Base-by-base conservation (phyloP, 2,113 vertebrate genomes). In the Callorhinus ursinus region DNA sequence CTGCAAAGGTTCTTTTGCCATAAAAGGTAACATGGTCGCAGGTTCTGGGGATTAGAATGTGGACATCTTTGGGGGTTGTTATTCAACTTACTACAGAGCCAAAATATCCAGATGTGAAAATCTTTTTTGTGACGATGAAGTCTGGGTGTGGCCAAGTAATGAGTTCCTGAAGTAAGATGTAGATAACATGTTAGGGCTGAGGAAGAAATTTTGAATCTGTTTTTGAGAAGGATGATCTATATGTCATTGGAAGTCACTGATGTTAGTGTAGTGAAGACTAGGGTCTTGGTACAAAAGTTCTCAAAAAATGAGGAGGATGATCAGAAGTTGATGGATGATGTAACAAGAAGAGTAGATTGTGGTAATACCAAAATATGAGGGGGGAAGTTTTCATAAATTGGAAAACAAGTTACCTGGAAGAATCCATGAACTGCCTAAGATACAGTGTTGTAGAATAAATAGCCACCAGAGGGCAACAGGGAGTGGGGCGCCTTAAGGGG, bases 381-480 rank as follows among this genome's bases (percentile, higher is more conserved):
- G 63, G 74, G 13, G 71, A 65, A 1, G 88, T 88, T 69, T 90
- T 59, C 21, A 4, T 61, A 31, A 74, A 26, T 33, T 92, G 19
- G 11, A 51, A 79, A 90, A 86, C 7, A 9, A 77, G 26, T 61
- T 59, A n/a, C 15, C 3, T 16, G 28, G 71, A 95, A 88, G 76
- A 72, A 19, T 28, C 31, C n/a, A 4, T 2, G 4, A 71, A 3
- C 4, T n/a, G 21, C 26, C 31, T 77, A 28, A 39, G 61, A 42
- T 2, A 4, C 22, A 31, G 72, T 13, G 33, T 77, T 80, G 53
- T 49, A 57, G 31, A 59, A 53, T 26, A 77, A 57, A 46, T 28
- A 21, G n/a, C 59, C 88, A 28, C 65, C 69, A 97, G 95, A 94
- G 88, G 83, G 93, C 53, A 90, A 91, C 57, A 94, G 61, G 3